Evolutionary conservation across 1,140 invertebrate genomes (phyloP).

Genomic region (Drosophila kepulauana): DNA sequence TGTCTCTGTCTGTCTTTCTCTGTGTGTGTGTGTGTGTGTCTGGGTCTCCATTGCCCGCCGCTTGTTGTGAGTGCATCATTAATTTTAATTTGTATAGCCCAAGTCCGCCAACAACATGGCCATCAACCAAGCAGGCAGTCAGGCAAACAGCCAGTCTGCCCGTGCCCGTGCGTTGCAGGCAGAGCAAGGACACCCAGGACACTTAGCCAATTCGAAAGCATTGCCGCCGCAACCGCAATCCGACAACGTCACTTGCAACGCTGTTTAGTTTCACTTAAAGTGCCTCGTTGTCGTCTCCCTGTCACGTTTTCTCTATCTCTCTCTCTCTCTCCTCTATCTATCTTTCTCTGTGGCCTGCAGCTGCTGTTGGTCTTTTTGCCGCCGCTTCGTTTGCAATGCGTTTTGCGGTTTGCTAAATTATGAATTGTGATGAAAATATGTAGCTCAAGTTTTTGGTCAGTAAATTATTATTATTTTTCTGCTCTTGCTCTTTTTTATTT

Average conservation of each 20-base stretch:
- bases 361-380: conserved; percentile 33
- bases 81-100: conserved; percentile 81
- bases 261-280: conserved; percentile 82
- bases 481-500: background rate
- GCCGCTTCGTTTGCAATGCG: conserved; percentile 25
- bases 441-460: conserved; percentile 35
- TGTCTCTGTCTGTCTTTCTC: background rate
- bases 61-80: conserved; percentile 78
- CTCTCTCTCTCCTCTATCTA: background rate
- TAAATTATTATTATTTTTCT: conserved; percentile 42
- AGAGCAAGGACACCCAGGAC: conserved; percentile 66
- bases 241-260: conserved; percentile 79
- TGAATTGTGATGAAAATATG: conserved; percentile 63
- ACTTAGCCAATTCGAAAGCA: conserved; percentile 47
- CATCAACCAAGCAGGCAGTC: conserved; percentile 43
- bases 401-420: conserved; percentile 51
- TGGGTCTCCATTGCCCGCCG: conserved; percentile 33
- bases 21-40: conserved; percentile 9
- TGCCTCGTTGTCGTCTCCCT: conserved; percentile 62
- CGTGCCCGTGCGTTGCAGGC: conserved; percentile 40
- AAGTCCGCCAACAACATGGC: conserved; percentile 65
- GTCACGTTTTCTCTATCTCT: background rate
- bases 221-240: conserved; percentile 63
- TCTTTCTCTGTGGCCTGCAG: conserved; percentile 22
- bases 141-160: conserved; percentile 47